Evolutionary conservation across 2,888 invertebrate genomes (phyloP), one percentile per base, ranked within the genome.

Genomic region (Euplexia lucipara): DNA sequence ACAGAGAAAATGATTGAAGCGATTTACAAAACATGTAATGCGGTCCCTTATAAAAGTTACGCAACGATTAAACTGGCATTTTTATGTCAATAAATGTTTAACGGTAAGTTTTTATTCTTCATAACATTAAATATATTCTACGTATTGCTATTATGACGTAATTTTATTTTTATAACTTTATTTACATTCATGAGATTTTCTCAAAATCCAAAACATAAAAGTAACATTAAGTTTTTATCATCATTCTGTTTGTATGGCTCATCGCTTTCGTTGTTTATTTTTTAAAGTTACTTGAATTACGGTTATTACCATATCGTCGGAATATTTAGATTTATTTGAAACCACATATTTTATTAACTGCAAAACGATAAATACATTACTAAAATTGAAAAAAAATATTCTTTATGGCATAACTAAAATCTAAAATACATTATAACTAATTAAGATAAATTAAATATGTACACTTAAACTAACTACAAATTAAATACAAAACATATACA

Each of bases 121-220:
- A 70, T 62, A 70, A 70, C 45, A 48, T 70, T 64, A 71, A 64
- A 64, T 64, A 32, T 48, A 45, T 64, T 45, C 39, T 56, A 44
- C 49, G 42, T 56, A 71, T 41, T 41, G 67, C 32, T 54, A 72
- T 60, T 66, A 72, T 60, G 42, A 39, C 35, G 54, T 26, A n/a
- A 54, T 60, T 57, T 73, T 56, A 45, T 42, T 67, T 73, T 73
- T 61, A 71, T 73, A 44, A 35, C 71, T 71, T 67, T 56, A 71
- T 71, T 68, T 61, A 56, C 51, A 61, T 53, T 70, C 51, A 68
- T 45, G 51, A 69, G 39, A 39, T 49, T 69, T 70, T 64, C 54
- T 54, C 54, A 54, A 64, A 69, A 70, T 53, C 20, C 14, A 18
- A 51, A 69, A 69, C 49, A 20, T 68, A 69, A 61, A 60, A 58